phyloP scores from a whole-genome alignment of 2,113 vertebrate species.

The Corapipo altera region DNA sequence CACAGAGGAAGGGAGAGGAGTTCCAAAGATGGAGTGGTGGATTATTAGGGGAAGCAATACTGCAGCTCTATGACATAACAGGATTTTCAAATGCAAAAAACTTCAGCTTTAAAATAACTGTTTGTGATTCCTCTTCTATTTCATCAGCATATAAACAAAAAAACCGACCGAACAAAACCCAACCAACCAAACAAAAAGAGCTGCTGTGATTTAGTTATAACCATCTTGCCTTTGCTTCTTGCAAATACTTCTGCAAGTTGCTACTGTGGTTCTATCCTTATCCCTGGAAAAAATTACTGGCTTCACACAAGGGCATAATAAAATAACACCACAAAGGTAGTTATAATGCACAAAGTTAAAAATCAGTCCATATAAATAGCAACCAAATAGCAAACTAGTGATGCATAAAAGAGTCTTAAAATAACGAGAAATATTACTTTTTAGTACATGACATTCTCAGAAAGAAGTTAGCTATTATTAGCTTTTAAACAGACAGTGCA shows the following conservation, averaged over 20 bases:
- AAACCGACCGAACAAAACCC: neutral
- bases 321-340: neutral
- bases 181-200: neutral
- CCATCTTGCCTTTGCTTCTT: neutral
- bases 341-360: neutral
- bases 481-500: neutral
- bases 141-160: neutral
- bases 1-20: neutral
- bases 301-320: neutral
- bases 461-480: conserved; percentile 8
- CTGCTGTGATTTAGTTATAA: neutral
- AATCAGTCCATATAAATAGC: neutral
- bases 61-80: neutral
- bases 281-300: neutral
- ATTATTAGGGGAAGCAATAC: neutral
- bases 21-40: neutral
- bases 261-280: neutral
- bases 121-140: neutral
- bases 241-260: neutral
- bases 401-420: neutral
- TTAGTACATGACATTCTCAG: conserved; percentile 4
- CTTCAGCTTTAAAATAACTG: neutral
- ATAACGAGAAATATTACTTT: neutral
- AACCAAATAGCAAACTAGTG: neutral
- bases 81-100: neutral